These are phyloP conservation scores for Gerris buenoi DNA, from an alignment of 1,140 invertebrate genomes.

Conservation along the genomic window DNA sequence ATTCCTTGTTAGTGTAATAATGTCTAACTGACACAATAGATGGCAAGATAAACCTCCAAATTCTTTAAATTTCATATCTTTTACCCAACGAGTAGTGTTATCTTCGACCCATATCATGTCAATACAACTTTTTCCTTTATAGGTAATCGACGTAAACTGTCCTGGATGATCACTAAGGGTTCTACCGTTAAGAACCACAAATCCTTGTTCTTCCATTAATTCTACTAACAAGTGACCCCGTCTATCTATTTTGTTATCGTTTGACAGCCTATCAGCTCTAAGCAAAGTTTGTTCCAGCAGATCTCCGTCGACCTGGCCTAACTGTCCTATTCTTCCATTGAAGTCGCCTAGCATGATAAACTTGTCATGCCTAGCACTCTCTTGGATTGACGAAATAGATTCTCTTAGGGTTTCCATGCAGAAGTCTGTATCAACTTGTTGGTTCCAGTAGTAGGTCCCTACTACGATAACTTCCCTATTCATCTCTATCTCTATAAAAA, in stretches of 20 bases:
- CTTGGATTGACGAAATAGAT: neutral
- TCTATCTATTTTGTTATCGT: neutral
- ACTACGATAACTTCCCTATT: neutral
- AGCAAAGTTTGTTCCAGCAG: neutral
- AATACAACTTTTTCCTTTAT: constrained; percentile 1
- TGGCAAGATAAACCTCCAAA: neutral
- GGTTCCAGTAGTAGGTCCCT: neutral
- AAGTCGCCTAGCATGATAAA: neutral
- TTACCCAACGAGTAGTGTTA: neutral
- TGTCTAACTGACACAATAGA: neutral
- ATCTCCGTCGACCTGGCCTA: neutral
- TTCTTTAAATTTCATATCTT: neutral
- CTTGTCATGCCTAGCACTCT: neutral
- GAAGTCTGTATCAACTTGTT: neutral
- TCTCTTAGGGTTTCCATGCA: neutral
- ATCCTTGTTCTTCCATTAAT: neutral
- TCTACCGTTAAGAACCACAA: neutral
- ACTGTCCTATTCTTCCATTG: neutral
- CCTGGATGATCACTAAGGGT: neutral
- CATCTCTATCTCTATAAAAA: neutral
- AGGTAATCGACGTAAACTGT: neutral
- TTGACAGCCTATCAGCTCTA: neutral
- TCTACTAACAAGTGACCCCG: neutral
- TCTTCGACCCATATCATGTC: constrained; percentile 1
- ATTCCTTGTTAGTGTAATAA: neutral